Percentiles rank a stretch among this genome's conserved stretches.
Evolutionary conservation across 2,797 vertebrate genomes (phyloP).

Genomic region (Falco cherrug): DNA sequence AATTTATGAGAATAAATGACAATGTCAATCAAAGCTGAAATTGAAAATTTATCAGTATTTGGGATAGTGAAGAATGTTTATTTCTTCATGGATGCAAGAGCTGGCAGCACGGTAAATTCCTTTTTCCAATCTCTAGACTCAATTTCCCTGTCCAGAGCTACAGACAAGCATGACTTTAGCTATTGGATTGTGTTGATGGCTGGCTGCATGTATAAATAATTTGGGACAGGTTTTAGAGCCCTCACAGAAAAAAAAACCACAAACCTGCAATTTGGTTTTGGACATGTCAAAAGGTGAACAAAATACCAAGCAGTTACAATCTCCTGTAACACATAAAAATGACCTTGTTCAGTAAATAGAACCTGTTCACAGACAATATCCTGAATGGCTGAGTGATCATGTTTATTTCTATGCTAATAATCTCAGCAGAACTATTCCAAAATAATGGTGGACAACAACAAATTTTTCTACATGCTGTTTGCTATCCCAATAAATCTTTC

Average conservation of each 20-base stretch:
- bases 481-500: not conserved
- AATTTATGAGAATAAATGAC: not conserved
- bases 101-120: not conserved
- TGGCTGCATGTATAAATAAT: not conserved
- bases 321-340: not conserved
- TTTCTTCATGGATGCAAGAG: not conserved
- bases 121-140: not conserved
- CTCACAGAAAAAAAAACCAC: not conserved
- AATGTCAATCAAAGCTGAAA: not conserved
- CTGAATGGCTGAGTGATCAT: not conserved
- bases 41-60: not conserved
- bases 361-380: not conserved
- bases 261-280: not conserved
- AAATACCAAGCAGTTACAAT: not conserved
- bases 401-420: not conserved
- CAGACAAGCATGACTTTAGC: not conserved
- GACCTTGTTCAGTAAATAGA: not conserved
- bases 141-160: not conserved
- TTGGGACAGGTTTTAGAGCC: not conserved
- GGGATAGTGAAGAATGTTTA: not conserved
- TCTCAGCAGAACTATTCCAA: not conserved
- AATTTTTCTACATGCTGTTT: not conserved
- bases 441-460: not conserved
- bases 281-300: not conserved
- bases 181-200: not conserved